Evolutionary conservation across 2,888 invertebrate genomes (phyloP), one percentile per base, ranked within the genome.

Genomic region (Eupithecia inturbata): DNA sequence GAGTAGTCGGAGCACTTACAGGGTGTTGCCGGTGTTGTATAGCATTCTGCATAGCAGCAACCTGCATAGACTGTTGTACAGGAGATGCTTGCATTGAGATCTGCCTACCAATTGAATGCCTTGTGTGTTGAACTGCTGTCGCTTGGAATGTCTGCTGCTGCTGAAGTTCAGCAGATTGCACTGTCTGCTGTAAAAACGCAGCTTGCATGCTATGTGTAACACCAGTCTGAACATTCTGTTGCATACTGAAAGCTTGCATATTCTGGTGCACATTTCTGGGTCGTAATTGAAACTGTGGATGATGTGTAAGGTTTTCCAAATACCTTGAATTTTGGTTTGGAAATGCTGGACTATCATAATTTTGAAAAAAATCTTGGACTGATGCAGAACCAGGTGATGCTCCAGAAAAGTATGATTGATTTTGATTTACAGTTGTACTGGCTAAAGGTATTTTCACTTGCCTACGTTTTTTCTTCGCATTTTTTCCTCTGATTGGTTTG

Each of bases 261-360:
- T n/a, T 60, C 60, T 79, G 76, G 68, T 80, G 77, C 67, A 75
- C 76, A 71, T 72, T 84, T 82, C 28, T 82, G 74, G 88, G 86
- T 72, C 88, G 82, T 60, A 88, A 82, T 77, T 90, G 89, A 84
- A 85, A 92, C 72, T 92, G 91, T 72, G 92, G 92, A 79, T 92
- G 92, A 77, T 92, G 84, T 28, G 86, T 83, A 22, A 92, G 79
- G 79, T 93, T 93, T 85, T 92, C 92, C 70, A 92, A 82, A 81
- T 93, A 92, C 62, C 89, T 89, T 7, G 92, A 83, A 82, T 84
- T 90, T n/a, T 86, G 82, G 76, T 80, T 84, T 49, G 87, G 87
- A 85, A 92, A 91, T 76, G 89, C 77, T 12, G 91, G 90, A 64
- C 87, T 85, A 71, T 88, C 83, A 75, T 91, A 88, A 49, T 83